A percentile compares a stretch with the other conserved stretches of the same genome.
phyloP scores from a whole-genome alignment of 2,888 invertebrate genomes.

The Brachycybe producta region DNA sequence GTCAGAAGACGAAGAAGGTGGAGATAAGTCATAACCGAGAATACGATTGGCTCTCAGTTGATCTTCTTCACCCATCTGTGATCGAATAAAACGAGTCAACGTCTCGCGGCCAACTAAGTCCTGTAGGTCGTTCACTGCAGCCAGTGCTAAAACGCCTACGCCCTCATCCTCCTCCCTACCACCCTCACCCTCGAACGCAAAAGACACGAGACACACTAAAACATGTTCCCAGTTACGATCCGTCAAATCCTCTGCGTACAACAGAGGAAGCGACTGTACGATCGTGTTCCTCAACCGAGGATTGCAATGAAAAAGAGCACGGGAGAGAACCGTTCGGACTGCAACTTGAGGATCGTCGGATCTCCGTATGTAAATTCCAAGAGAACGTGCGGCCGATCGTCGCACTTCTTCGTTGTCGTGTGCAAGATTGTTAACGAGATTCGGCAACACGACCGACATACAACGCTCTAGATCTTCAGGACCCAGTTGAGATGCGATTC shows the following conservation, averaged over 20 bases:
- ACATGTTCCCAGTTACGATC: conserved; percentile 29
- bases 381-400: conserved; percentile 35
- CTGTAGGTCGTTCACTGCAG: conserved; percentile 34
- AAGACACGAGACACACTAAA: conserved; percentile 22
- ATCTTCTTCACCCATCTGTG: no score
- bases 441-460: conserved; percentile 47
- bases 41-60: no score
- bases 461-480: conserved; percentile 50
- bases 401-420: conserved; percentile 34
- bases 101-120: conserved; percentile 33
- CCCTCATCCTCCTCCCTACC: conserved; percentile 28
- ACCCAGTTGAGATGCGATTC: conserved; percentile 59
- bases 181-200: conserved; percentile 25
- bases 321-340: conserved; percentile 32
- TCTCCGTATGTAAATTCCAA: conserved; percentile 36
- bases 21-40: no score
- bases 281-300: conserved; percentile 27
- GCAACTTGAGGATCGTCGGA: conserved; percentile 34
- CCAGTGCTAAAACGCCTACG: no score
- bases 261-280: conserved; percentile 33
- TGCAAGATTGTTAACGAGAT: conserved; percentile 63
- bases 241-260: conserved; percentile 36
- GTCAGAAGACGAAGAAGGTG: no score
- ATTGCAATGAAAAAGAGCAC: conserved; percentile 31
- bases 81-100: no score